phyloP scores from a whole-genome alignment of 2,888 invertebrate species.

The Lepidochrysops patricia region DNA sequence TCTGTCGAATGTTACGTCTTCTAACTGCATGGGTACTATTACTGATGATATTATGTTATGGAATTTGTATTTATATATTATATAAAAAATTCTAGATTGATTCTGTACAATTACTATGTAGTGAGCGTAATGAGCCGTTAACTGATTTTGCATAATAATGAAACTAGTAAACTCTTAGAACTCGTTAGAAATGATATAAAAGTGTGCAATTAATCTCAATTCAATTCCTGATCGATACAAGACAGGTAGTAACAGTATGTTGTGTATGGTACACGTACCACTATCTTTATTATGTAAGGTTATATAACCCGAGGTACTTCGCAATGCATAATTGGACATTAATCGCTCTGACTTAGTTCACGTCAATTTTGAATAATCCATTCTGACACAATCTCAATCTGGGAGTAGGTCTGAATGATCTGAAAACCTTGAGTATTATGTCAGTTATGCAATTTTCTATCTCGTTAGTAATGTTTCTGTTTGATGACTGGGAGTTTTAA shows the following conservation, averaged over 20 bases:
- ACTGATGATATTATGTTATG: too few species aligned
- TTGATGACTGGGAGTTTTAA: not conserved
- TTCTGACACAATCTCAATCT: slow-evolving; percentile 11
- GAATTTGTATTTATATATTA: too few species aligned
- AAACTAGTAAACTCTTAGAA: not conserved
- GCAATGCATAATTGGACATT: slow-evolving; percentile 37
- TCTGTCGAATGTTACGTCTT: too few species aligned
- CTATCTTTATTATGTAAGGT: slow-evolving; percentile 29
- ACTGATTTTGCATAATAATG: not conserved
- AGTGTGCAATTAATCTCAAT: not conserved
- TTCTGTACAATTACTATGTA: too few species aligned
- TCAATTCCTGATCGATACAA: slow-evolving; percentile 14
- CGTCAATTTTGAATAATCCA: slow-evolving; percentile 11
- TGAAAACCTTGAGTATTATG: not conserved
- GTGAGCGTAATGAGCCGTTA: too few species aligned
- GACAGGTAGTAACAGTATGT: slow-evolving; percentile 18
- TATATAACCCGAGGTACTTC: slow-evolving; percentile 29
- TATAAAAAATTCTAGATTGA: too few species aligned
- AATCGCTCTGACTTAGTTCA: slow-evolving; percentile 23
- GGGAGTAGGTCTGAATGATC: not conserved
- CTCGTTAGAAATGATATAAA: slow-evolving; percentile 7
- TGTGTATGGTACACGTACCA: slow-evolving; percentile 25
- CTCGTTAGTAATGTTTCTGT: not conserved
- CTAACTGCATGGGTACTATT: too few species aligned
- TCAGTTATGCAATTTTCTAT: not conserved